Base-by-base conservation (phyloP, 2,888 invertebrate species). In the Eumerus sabulonum region DNA sequence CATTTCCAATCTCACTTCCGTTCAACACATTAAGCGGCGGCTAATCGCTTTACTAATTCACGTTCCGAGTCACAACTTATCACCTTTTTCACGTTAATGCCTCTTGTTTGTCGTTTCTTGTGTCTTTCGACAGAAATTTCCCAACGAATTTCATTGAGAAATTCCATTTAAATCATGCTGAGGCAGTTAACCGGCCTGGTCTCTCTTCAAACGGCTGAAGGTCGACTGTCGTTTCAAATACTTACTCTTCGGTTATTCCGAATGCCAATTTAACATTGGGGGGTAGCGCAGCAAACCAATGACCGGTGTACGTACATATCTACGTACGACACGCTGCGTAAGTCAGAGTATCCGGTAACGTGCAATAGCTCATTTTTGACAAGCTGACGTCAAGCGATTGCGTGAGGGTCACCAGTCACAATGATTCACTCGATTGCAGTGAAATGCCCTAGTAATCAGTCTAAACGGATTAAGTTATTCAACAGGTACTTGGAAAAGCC, bases 221-320 rank as follows among this genome's bases (percentile, higher is more conserved):
- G 77, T 77, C 73, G 73, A 42, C 48, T 48, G 62, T 53, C 47
- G 47, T 57, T 35, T 54, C 63, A 38, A 54, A 12, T 63, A 57
- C 54, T 77, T 63, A 57, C 54, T 77, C 57, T 73, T 77, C 73
- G 77, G 77, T 63, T 63, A 77, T 77, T 77, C 73, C 77, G 36
- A 60, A 44, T 7, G 1, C 42, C 17, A 51, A 38, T 27, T 57
- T 68, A 67, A 19, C 77, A 77, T 77, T 73, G 77, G 73, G 71
- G 27, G 77, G 40, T 63, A 73, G 67, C 35, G 36, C 40, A 40
- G 40, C 11, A 2, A 27, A 27, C 27, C 40, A 16, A 68, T 18
- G 35, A 57, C 27, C 27, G 27, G 7, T 27, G 27, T n/a, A n/a
- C n/a, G n/a, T n/a, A n/a, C n/a, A n/a, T n/a, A n/a, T n/a, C n/a